phyloP scores from a whole-genome alignment of 2,797 vertebrate species.

The Hypotaenidia philippensis region DNA sequence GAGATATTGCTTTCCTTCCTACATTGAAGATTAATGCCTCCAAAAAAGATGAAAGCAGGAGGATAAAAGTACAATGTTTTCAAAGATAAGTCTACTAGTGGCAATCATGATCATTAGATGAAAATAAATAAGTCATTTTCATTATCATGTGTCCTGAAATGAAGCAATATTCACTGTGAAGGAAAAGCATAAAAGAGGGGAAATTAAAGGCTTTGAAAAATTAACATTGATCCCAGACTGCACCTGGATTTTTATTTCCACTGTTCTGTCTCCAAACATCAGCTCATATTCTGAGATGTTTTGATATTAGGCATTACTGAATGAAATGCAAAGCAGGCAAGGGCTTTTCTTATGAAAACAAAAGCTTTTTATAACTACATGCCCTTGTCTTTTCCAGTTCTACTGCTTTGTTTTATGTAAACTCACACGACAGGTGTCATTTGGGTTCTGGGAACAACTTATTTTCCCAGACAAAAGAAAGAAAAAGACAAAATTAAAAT shows the following conservation, averaged over 20 bases:
- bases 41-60: constrained; percentile 31
- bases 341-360: neutral
- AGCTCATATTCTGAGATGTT: neutral
- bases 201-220: constrained; percentile 60
- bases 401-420: neutral
- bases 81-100: constrained; percentile 9
- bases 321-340: neutral
- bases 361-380: neutral
- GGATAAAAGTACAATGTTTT: constrained; percentile 2
- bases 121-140: constrained; percentile 43
- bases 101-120: neutral
- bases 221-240: neutral
- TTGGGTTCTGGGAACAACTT: neutral
- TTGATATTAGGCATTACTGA: neutral
- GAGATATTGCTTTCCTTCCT: constrained; percentile 23
- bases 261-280: neutral
- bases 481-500: neutral
- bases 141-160: constrained; percentile 25
- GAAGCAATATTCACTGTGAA: neutral
- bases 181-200: neutral
- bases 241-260: constrained; percentile 8
- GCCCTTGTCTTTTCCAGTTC: neutral
- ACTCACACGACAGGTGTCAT: neutral
- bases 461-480: neutral
- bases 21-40: constrained; percentile 12